Evolutionary conservation across 2,113 vertebrate species (phyloP).

Genomic region (Gallinago jamesoni): DNA sequence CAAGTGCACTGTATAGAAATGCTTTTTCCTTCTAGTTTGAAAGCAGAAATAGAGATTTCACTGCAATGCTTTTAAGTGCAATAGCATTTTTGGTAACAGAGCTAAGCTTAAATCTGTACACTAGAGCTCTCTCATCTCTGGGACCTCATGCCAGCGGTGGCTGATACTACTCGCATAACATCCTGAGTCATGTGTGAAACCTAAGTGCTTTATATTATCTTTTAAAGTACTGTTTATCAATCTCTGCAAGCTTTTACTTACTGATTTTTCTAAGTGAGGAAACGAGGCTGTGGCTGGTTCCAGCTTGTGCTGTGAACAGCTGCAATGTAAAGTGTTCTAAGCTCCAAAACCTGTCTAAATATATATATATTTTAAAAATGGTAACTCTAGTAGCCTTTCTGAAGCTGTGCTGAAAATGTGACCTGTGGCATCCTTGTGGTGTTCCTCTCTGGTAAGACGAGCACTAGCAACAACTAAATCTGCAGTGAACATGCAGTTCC

Average conservation of each 20-base stretch:
- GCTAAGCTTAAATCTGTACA: neutral
- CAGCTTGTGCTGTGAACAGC: neutral
- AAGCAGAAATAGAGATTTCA: constrained; percentile 29
- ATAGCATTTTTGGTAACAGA: neutral
- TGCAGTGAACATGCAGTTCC: neutral
- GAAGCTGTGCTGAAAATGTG: neutral
- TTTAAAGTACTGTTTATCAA: neutral
- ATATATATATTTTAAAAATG: no score
- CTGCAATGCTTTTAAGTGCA: neutral
- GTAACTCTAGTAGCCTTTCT: neutral
- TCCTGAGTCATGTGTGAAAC: neutral
- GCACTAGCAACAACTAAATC: neutral
- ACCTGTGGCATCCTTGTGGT: neutral
- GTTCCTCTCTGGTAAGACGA: neutral
- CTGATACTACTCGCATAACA: neutral
- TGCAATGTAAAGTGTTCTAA: neutral
- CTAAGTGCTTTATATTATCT: neutral
- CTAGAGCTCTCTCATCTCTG: neutral
- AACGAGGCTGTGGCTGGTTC: neutral
- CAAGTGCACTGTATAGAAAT: constrained; percentile 15
- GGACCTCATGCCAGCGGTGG: neutral
- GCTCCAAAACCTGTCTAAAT: neutral
- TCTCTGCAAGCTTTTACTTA: neutral
- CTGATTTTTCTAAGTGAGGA: neutral
- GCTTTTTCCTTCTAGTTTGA: constrained; percentile 1